A percentile compares a stretch with the other conserved stretches of the same genome.
These are phyloP conservation scores for Linurgus olivaceus DNA, from an alignment of 2,797 vertebrate species.

Conservation along the genomic window DNA sequence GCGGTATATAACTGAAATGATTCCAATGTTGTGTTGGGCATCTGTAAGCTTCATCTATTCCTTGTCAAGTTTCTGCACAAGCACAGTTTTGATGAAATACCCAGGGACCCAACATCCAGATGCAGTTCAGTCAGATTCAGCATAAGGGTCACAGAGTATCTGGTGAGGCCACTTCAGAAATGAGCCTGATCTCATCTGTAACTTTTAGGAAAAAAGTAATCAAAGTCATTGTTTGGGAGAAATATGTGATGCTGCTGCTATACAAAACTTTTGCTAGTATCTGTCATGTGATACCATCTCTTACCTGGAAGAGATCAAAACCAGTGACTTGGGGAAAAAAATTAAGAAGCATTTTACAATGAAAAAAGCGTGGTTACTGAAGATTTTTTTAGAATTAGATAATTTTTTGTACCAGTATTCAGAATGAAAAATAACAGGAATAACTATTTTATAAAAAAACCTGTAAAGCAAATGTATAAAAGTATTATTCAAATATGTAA, in stretches of 20 bases:
- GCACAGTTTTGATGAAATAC: not conserved
- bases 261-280: not conserved
- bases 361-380: not conserved
- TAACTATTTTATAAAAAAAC: not conserved
- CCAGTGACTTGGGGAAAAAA: not conserved
- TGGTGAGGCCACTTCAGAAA: not conserved
- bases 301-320: not conserved
- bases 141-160: not conserved
- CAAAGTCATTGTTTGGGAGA: not conserved
- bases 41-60: not conserved
- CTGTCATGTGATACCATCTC: not conserved
- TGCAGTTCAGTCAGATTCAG: not conserved
- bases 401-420: not conserved
- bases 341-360: not conserved
- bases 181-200: not conserved
- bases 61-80: not conserved
- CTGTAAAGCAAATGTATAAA: not conserved
- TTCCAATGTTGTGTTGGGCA: not conserved
- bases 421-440: not conserved
- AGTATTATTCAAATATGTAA: not conserved
- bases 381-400: not conserved
- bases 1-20: not conserved
- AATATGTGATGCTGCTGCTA: not conserved
- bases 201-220: not conserved
- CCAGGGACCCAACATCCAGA: not conserved